Evolutionary conservation across 1,140 invertebrate genomes (phyloP), one percentile per base, ranked within the genome.

Genomic region (Penaeus vannamei): DNA sequence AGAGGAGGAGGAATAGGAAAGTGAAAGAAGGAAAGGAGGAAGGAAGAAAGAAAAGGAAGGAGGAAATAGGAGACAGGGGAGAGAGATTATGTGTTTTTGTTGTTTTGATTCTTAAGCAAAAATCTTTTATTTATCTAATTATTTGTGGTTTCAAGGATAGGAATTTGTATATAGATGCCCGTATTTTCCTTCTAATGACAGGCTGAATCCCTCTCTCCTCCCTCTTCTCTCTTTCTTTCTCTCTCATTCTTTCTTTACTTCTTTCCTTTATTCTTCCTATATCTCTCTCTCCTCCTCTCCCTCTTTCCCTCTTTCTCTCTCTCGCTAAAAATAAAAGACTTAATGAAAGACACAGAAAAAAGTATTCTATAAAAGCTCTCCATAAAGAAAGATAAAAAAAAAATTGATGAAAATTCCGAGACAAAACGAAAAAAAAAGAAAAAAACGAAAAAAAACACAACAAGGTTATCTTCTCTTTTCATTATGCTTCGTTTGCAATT

Each of bases 201-300:
- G 36, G 72, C 53, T 26, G 83, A 85, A 85, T 85, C 1, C 83
- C 64, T 72, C 32, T 66, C 3, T 61, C 60, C 29, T 59, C 5
- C n/a, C 81, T 8, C 81, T 22, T 17, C 66, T 60, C 64, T 46
- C 61, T 10, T 53, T 4, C 12, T 69, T 23, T 19, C 83, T 46
- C 36, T 32, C 29, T 69, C 23, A 0, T 17, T 23, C 19, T 32
- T 17, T 5, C 22, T 20, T 19, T 29, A 0, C 5, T 26, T n/a
- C 5, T 20, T 23, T 23, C 14, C 17, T 29, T 85, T 66, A 8
- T n/a, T 32, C 29, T 32, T 20, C 59, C 62, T 59, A 1, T 23
- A 20, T n/a, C 42, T 72, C 12, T 46, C n/a, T 14, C 53, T n/a
- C 72, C n/a, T 46, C 26, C 8, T 46, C 3, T 59, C 17, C 23